phyloP scores from a whole-genome alignment of 1,140 invertebrate genomes.

The Sinonovacula constricta region DNA sequence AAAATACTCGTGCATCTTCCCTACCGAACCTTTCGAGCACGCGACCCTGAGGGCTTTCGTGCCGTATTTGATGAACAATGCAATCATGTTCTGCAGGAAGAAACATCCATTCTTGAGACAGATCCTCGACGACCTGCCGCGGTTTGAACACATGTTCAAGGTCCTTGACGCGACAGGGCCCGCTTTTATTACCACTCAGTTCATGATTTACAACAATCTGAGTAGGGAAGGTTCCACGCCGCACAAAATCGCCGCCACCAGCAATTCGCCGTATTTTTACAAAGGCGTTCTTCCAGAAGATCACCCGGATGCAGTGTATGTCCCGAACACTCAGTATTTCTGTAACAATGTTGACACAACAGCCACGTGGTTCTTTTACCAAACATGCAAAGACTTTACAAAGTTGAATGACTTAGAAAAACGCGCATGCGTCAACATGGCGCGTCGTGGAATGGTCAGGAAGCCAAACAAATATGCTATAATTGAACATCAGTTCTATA shows the following conservation, averaged over 20 bases:
- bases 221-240: not conserved
- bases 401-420: not conserved
- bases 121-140: not conserved
- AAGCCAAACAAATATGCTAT: conserved; percentile 49
- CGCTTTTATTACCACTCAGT: not conserved
- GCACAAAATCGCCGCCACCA: not conserved
- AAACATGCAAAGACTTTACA: not conserved
- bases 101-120: conserved; percentile 26
- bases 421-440: conserved; percentile 58
- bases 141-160: not conserved
- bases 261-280: conserved; percentile 40
- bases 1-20: conserved; percentile 21
- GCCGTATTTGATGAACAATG: conserved; percentile 2
- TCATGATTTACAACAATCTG: conserved; percentile 7
- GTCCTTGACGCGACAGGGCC: not conserved
- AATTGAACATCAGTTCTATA: conserved; percentile 58
- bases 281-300: conserved; percentile 6
- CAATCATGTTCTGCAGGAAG: conserved; percentile 17
- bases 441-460: conserved; percentile 45
- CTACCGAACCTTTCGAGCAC: conserved; percentile 34
- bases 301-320: conserved; percentile 18
- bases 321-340: conserved; percentile 37
- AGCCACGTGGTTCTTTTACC: not conserved
- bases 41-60: not conserved
- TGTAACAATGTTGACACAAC: not conserved